Evolutionary conservation across 2,888 invertebrate genomes (phyloP).

Genomic region (Eupelmus urozonus): DNA sequence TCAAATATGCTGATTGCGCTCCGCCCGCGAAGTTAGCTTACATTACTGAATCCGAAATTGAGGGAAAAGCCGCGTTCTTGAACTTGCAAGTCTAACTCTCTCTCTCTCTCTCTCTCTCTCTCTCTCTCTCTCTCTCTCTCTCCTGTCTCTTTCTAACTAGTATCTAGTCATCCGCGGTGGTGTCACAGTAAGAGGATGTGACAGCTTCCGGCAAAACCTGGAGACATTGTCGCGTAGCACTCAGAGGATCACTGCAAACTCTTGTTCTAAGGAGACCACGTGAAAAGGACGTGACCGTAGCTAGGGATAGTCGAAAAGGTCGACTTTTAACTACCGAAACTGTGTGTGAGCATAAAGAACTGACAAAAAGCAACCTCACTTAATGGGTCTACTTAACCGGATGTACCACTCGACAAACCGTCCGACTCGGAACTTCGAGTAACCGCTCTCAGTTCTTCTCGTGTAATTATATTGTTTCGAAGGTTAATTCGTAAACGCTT

Average conservation of each 20-base stretch:
- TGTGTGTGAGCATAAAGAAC: not conserved
- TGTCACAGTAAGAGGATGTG: not conserved
- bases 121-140: too few relatives aligned
- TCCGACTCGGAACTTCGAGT: not conserved
- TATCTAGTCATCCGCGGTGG: constrained; percentile 8
- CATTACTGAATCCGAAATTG: constrained; percentile 53
- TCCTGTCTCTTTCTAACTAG: constrained; percentile 25
- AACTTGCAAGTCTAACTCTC: constrained; percentile 1
- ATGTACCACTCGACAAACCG: constrained; percentile 44
- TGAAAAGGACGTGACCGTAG: constrained; percentile 4
- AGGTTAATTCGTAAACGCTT: too few relatives aligned
- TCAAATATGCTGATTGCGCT: constrained; percentile 59
- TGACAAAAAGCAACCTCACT: constrained; percentile 17
- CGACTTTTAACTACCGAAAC: constrained; percentile 50
- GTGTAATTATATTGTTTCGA: too few relatives aligned
- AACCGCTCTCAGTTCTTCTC: not conserved
- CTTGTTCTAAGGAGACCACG: constrained; percentile 19
- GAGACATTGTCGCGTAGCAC: not conserved
- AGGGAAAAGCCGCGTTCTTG: not conserved
- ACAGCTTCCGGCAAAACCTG: constrained; percentile 15
- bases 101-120: too few relatives aligned
- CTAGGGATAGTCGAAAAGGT: not conserved
- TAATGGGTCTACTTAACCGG: constrained; percentile 38
- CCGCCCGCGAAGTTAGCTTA: constrained; percentile 29
- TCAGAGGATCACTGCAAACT: constrained; percentile 11